phyloP scores from a whole-genome alignment of 2,797 vertebrate species.

The Galago senegalensis region DNA sequence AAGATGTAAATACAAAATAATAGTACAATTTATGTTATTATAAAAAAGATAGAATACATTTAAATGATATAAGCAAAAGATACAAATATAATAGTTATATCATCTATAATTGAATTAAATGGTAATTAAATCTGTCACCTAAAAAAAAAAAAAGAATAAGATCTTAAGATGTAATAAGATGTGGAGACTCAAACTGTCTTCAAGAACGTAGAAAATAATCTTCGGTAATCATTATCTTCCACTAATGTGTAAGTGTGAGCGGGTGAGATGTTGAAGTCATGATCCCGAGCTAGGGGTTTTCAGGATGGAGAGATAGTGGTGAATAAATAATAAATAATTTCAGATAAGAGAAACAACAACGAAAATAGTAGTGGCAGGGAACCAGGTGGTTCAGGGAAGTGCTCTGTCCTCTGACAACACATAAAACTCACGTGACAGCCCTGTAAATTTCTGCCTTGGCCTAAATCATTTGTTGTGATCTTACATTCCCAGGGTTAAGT shows the following conservation, averaged over 20 bases:
- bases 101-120: too few species aligned
- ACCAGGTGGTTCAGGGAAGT: neutral
- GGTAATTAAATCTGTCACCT: too few species aligned
- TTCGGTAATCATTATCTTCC: neutral
- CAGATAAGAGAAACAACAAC: neutral
- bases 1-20: neutral
- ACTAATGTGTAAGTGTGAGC: neutral
- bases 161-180: constrained; percentile 29
- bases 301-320: neutral
- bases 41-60: neutral
- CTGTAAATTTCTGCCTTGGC: neutral
- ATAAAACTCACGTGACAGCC: neutral
- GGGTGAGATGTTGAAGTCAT: constrained; percentile 15
- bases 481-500: neutral
- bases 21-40: neutral
- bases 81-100: neutral
- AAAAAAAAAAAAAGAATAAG: too few species aligned
- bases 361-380: neutral
- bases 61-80: neutral
- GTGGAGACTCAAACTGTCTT: neutral
- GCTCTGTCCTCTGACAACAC: neutral
- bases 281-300: neutral
- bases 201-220: constrained; percentile 16
- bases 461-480: neutral
- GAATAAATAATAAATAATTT: neutral